Conservation (phyloP, 2,888 invertebrate species). For the Drosophila borborema region DNA sequence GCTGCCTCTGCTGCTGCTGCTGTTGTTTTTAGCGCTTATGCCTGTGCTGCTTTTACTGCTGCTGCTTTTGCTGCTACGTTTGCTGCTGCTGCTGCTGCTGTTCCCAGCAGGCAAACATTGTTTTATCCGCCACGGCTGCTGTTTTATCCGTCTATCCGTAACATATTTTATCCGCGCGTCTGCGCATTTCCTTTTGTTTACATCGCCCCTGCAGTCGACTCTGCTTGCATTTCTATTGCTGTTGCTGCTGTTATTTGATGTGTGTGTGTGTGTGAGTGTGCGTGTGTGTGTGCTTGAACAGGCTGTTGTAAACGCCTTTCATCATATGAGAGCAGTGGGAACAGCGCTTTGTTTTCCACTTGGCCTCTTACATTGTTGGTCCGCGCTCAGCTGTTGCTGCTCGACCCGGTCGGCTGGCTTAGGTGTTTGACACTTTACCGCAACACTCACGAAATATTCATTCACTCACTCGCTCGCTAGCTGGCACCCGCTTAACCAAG, state of each 20-base stretch:
- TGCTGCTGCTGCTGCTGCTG: constrained; percentile 26
- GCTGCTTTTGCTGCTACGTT: constrained; percentile 34
- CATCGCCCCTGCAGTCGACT: constrained; percentile 50
- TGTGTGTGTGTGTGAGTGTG: constrained; percentile 37
- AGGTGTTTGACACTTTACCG: constrained; percentile 73
- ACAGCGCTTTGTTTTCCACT: constrained; percentile 47
- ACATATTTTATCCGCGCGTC: constrained; percentile 60
- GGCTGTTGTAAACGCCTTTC: constrained; percentile 24
- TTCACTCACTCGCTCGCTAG: constrained; percentile 16
- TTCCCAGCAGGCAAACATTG: constrained; percentile 52
- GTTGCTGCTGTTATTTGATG: constrained; percentile 19
- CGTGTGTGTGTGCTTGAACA: constrained; percentile 34
- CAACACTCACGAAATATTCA: constrained; percentile 38
- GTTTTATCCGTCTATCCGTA: constrained; percentile 60
- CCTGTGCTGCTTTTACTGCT: constrained; percentile 14
- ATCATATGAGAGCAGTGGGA: constrained; percentile 39
- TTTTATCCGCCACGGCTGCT: constrained; percentile 45
- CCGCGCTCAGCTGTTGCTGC: constrained; percentile 38
- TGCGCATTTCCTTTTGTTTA: constrained; percentile 64
- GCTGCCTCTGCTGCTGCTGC: constrained; percentile 5
- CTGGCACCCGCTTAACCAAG: constrained; percentile 8
- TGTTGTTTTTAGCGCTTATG: constrained; percentile 20
- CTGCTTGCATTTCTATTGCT: constrained; percentile 7
- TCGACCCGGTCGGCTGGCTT: constrained; percentile 22
- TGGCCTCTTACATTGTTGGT: constrained; percentile 28